Percentiles rank a stretch among this genome's conserved stretches.
Conservation (phyloP, 1,140 invertebrate species). For the Drosophila sp. region DNA sequence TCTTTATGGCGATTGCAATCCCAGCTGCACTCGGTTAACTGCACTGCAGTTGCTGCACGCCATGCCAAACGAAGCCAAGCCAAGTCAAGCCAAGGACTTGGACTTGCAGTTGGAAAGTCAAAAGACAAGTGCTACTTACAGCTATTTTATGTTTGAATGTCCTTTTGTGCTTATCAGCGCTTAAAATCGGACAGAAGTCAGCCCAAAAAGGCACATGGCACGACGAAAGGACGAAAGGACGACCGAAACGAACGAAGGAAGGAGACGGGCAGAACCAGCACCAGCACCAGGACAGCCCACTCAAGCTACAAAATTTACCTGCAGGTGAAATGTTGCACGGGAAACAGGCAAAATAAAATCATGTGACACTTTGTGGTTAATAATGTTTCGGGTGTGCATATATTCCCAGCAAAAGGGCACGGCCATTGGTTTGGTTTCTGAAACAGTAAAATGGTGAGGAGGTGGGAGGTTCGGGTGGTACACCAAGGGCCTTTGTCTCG, state of each 20-base stretch:
- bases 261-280: not conserved
- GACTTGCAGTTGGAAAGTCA: conserved; percentile 30
- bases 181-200: conserved; percentile 67
- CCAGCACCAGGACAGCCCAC: not conserved
- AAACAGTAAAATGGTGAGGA: not conserved
- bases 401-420: conserved; percentile 17
- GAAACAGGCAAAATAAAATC: conserved; percentile 72
- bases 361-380: conserved; percentile 82
- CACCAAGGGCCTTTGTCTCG: conserved; percentile 34
- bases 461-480: not conserved
- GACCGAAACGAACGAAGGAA: not conserved
- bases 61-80: conserved; percentile 28
- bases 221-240: not conserved
- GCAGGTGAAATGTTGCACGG: conserved; percentile 65
- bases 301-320: conserved; percentile 53
- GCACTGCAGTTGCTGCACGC: conserved; percentile 63
- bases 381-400: conserved; percentile 62
- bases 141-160: conserved; percentile 79
- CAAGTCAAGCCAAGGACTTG: conserved; percentile 32
- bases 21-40: conserved; percentile 75
- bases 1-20: conserved; percentile 79
- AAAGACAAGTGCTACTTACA: conserved; percentile 75
- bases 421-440: conserved; percentile 22
- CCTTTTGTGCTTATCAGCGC: conserved; percentile 73
- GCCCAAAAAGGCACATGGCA: conserved; percentile 56